A percentile compares a stretch with the other conserved stretches of the same genome.
Conservation (phyloP, 2,888 invertebrate species). For the Linnaemya tessellans region DNA sequence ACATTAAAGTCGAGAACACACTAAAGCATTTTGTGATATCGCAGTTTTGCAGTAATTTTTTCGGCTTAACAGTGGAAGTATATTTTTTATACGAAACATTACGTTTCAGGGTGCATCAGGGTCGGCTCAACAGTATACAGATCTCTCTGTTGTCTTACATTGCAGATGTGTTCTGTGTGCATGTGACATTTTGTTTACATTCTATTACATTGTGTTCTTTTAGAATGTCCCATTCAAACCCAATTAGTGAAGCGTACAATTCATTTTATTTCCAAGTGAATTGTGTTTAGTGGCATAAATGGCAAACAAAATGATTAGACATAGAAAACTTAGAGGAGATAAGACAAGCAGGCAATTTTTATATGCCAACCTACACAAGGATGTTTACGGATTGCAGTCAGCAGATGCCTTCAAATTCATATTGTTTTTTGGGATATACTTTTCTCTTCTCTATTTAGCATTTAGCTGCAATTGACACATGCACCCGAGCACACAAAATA, state of each 20-base stretch:
- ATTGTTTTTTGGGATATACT: too few species aligned
- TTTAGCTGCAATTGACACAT: too few species aligned
- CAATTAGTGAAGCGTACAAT: slow-evolving; percentile 18
- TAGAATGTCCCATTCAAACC: slow-evolving; percentile 4
- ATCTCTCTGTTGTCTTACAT: neutral
- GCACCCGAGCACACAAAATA: too few species aligned
- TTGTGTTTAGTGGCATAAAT: neutral
- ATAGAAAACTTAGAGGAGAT: neutral
- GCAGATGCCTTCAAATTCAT: too few species aligned
- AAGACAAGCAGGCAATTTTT: neutral
- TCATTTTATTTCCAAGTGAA: neutral
- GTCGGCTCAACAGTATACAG: neutral
- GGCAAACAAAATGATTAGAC: neutral
- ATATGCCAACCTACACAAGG: neutral
- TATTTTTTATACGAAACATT: too few species aligned
- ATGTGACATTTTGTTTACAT: slow-evolving; percentile 3
- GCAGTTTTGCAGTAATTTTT: too few species aligned
- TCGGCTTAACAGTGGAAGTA: too few species aligned
- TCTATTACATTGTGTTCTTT: neutral
- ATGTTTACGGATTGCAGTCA: too few species aligned
- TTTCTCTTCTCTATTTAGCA: too few species aligned
- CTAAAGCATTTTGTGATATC: too few species aligned
- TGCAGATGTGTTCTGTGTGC: neutral
- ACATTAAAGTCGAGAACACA: too few species aligned
- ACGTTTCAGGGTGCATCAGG: too few species aligned